Percentiles rank a stretch among this genome's conserved stretches.
These are phyloP conservation scores for Galbula dea DNA, from an alignment of 2,113 vertebrate genomes.

Conservation along the genomic window DNA sequence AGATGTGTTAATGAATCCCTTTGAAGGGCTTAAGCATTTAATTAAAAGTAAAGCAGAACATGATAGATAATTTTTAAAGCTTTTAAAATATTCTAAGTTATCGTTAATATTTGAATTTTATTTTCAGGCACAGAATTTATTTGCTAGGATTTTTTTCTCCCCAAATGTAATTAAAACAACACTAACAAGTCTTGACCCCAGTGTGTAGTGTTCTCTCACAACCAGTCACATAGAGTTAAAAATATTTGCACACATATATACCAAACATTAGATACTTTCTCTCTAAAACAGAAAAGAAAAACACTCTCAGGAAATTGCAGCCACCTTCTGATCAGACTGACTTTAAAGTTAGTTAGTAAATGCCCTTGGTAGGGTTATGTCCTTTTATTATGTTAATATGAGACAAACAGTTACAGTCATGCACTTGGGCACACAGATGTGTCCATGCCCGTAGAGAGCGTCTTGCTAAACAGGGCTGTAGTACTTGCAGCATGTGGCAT, in stretches of 20 bases:
- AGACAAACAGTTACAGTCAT: neutral
- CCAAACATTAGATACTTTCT: neutral
- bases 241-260: slow-evolving; percentile 6
- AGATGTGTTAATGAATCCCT: slow-evolving; percentile 72
- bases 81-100: slow-evolving; percentile 58
- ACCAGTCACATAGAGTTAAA: neutral
- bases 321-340: neutral
- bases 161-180: slow-evolving; percentile 33
- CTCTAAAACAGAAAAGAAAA: neutral
- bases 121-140: slow-evolving; percentile 33
- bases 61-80: slow-evolving; percentile 47
- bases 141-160: slow-evolving; percentile 5
- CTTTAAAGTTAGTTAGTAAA: neutral
- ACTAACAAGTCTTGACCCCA: slow-evolving; percentile 34
- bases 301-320: neutral
- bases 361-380: neutral
- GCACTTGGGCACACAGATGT: neutral
- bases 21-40: slow-evolving; percentile 70
- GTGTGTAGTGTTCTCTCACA: neutral
- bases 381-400: neutral
- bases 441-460: neutral
- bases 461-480: neutral
- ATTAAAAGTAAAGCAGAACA: slow-evolving; percentile 69
- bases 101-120: slow-evolving; percentile 57
- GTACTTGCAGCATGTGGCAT: fast-evolving